A percentile compares a stretch with the other conserved stretches of the same genome.
Conservation (phyloP, 2,113 vertebrate genomes). For the Neoarius graeffei region DNA sequence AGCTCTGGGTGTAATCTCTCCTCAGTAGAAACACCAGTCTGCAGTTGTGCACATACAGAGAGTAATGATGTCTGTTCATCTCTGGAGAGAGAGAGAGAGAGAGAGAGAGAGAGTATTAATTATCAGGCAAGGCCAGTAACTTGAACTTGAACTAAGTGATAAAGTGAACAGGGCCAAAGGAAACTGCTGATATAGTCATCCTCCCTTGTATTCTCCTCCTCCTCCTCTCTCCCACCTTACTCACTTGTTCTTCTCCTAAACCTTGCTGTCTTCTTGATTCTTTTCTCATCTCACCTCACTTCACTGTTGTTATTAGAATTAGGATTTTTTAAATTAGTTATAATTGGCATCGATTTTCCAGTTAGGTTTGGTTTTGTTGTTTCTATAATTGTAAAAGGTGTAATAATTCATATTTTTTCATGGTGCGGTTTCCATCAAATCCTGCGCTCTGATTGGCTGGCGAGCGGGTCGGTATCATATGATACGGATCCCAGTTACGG, state of each 20-base stretch:
- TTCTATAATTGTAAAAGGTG: background rate
- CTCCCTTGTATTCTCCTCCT: background rate
- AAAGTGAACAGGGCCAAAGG: background rate
- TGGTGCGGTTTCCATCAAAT: no score
- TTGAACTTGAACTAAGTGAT: constrained; percentile 8
- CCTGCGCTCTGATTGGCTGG: no score
- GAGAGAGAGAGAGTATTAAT: constrained; percentile 29
- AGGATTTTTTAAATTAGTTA: background rate
- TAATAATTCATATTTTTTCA: background rate
- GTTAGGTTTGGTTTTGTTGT: background rate
- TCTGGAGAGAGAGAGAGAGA: constrained; percentile 69
- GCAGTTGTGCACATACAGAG: constrained; percentile 95
- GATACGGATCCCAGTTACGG: no score
- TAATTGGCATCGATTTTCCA: background rate
- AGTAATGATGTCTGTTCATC: constrained; percentile 98
- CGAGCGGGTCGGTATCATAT: no score
- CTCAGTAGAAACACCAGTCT: constrained; percentile 91
- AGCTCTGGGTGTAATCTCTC: constrained; percentile 89
- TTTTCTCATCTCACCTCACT: background rate
- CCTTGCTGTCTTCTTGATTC: background rate
- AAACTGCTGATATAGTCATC: constrained; percentile 17
- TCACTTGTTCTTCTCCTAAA: background rate
- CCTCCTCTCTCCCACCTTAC: no score
- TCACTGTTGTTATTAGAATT: background rate
- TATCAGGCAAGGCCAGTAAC: constrained; percentile 39